These are phyloP conservation scores for Callimorpha dominula DNA, from an alignment of 2,888 invertebrate genomes.

Conservation along the genomic window DNA sequence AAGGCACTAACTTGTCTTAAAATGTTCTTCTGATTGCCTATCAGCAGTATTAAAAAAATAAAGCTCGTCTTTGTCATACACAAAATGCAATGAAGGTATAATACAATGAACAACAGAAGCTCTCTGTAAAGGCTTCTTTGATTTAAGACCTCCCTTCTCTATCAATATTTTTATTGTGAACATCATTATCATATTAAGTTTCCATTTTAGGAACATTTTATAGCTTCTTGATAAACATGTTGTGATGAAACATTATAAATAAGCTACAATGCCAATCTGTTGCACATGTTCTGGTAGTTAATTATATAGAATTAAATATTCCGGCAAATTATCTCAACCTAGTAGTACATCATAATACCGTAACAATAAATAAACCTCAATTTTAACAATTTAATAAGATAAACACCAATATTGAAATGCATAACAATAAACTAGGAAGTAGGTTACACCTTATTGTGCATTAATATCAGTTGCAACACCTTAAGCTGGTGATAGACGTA, in stretches of 20 bases:
- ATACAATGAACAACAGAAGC: neutral
- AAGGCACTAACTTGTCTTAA: too few relatives aligned
- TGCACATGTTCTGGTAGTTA: constrained; percentile 14
- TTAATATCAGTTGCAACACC: neutral
- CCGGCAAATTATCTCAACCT: constrained; percentile 13
- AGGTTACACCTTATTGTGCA: neutral
- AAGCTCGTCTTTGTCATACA: too few relatives aligned
- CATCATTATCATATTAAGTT: constrained; percentile 30
- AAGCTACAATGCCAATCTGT: constrained; percentile 15
- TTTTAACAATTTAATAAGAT: neutral
- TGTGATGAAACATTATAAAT: constrained; percentile 19
- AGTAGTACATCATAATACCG: neutral
- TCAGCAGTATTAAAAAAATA: too few relatives aligned
- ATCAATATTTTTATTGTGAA: constrained; percentile 23
- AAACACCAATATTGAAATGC: neutral
- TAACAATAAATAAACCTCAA: constrained; percentile 6
- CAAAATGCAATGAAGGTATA: too few relatives aligned
- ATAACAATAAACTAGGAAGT: neutral
- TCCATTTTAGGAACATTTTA: constrained; percentile 24
- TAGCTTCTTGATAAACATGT: constrained; percentile 20
- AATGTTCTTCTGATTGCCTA: too few relatives aligned
- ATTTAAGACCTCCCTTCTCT: constrained; percentile 13
- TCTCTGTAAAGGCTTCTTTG: neutral
- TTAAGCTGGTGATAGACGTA: too few relatives aligned
- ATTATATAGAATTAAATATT: constrained; percentile 29